Base-by-base conservation (phyloP, 2,888 invertebrate species). In the Dermolepida albohirtum region DNA sequence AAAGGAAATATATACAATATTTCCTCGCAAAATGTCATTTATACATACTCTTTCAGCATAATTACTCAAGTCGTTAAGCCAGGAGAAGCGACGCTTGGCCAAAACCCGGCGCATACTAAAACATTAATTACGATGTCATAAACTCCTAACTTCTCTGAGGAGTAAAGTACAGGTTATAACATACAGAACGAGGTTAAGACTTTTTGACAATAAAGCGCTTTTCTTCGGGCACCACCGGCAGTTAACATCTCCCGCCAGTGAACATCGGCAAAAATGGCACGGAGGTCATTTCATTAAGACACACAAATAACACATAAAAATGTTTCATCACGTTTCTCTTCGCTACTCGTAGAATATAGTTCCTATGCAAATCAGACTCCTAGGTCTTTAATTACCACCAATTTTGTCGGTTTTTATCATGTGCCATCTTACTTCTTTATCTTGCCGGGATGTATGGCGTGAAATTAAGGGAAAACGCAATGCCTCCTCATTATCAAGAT, bases 231-330 rank as follows among this genome's bases (percentile, higher is more conserved):
- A 40, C 40, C 40, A 40, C 40, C 55, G 41, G 40, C 40, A 55
- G 55, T 55, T 55, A 55, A 55, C 41, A 40, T 41, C 41, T 41
- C 55, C 16, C 27, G 51, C 27, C 51, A 12, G 12, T n/a, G 51
- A 52, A 52, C 51, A 29, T 34, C 22, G 55, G 52, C 22, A 51
- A 57, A 57, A 27, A 62, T 44, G 66, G 55, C 27, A 22, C 55
- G 70, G 67, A 73, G 76, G 76, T 77, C 76, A 74, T 75, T 74
- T 74, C 76, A 77, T 78, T 77, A 78, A 75, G 73, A 74, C 73
- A 70, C 74, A 72, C 71, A 74, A 77, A 77, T 76, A 75, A 77
- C 75, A 66, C 77, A 77, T 77, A 78, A 78, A 77, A 77, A 77
- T 76, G 77, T 78, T 76, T 72, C 76, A 76, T 76, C 78, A 77